A percentile compares a stretch with the other conserved stretches of the same genome.
phyloP scores from a whole-genome alignment of 1,140 invertebrate species.

The Nomia melanderi region DNA sequence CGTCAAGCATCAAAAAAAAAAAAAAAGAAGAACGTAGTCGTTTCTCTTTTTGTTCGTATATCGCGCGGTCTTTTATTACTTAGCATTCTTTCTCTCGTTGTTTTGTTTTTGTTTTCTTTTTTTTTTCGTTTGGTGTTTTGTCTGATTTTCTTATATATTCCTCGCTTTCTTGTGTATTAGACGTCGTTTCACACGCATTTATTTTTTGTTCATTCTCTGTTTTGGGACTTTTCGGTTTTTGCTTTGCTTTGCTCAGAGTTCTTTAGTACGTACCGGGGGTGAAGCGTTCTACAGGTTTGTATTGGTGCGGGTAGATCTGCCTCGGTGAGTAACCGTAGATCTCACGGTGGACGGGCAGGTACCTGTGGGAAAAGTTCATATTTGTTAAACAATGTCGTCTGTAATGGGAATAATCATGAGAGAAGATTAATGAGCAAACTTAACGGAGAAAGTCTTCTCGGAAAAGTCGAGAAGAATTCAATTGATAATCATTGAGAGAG shows the following conservation, averaged over 20 bases:
- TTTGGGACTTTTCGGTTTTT: constrained; percentile 68
- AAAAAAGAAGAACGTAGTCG: too few species aligned
- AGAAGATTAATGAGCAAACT: too few species aligned
- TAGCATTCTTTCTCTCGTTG: too few species aligned
- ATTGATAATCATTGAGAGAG: too few species aligned
- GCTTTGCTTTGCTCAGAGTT: constrained; percentile 67
- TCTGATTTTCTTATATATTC: too few species aligned
- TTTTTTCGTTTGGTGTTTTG: too few species aligned
- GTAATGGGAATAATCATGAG: too few species aligned
- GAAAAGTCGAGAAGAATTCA: too few species aligned
- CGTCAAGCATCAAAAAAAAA: constrained; percentile 12
- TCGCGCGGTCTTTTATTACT: constrained; percentile 35
- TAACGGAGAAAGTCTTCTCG: too few species aligned
- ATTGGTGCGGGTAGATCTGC: constrained; percentile 92
- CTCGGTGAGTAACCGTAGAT: constrained; percentile 93
- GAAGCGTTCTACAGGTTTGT: constrained; percentile 89
- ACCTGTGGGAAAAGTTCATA: constrained; percentile 75
- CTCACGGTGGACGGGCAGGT: constrained; percentile 92
- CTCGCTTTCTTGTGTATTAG: background rate
- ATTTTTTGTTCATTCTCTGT: constrained; percentile 62
- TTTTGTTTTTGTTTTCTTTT: constrained; percentile 39
- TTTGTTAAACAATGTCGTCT: too few species aligned
- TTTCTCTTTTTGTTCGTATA: constrained; percentile 15
- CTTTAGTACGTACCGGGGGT: constrained; percentile 90
- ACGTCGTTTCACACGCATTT: constrained; percentile 28